A percentile compares a stretch with the other conserved stretches of the same genome.
Evolutionary conservation across 1,140 invertebrate species (phyloP).

Genomic region (Triops cancriformis): DNA sequence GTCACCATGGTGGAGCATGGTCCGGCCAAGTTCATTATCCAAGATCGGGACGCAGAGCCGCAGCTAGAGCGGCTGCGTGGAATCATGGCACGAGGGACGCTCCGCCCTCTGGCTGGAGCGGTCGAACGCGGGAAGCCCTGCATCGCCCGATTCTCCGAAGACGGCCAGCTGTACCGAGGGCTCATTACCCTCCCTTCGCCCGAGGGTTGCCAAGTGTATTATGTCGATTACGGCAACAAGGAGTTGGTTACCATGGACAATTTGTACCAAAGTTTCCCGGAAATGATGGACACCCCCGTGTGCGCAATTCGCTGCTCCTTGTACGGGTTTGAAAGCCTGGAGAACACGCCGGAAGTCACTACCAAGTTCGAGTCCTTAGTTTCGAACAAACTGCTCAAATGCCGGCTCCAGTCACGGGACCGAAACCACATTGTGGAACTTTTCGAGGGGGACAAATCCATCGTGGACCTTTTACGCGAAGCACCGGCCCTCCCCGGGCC

Average conservation of each 20-base stretch:
- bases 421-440: constrained; percentile 21
- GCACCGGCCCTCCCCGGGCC: background rate
- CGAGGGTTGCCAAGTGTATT: constrained; percentile 44
- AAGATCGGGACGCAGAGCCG: background rate
- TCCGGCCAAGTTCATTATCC: constrained; percentile 1
- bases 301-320: constrained; percentile 68
- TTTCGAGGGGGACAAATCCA: background rate
- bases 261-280: constrained; percentile 52
- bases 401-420: background rate
- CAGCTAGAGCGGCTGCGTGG: background rate
- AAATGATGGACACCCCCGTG: constrained; percentile 51
- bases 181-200: constrained; percentile 46
- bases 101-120: background rate
- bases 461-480: background rate
- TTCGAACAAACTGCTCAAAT: background rate
- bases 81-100: background rate
- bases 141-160: constrained; percentile 59
- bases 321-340: constrained; percentile 43
- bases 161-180: constrained; percentile 57
- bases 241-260: constrained; percentile 46
- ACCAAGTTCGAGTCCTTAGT: background rate
- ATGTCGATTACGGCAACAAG: constrained; percentile 67
- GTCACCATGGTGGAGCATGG: constrained; percentile 6
- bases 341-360: background rate
- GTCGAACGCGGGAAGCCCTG: constrained; percentile 54